Conservation (phyloP, 2,113 vertebrate species). For the Rhombomys opimus region DNA sequence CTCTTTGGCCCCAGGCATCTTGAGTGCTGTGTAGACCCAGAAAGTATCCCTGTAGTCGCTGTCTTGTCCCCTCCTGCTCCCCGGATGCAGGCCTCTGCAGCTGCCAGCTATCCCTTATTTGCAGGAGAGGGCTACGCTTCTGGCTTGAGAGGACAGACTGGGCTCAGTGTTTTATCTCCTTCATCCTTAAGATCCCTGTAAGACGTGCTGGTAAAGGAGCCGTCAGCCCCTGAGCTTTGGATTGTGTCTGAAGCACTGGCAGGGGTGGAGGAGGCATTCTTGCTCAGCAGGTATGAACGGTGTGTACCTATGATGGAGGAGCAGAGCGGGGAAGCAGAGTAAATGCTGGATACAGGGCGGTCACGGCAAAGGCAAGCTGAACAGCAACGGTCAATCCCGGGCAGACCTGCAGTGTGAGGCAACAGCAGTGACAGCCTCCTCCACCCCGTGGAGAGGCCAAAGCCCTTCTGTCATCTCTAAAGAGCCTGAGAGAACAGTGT, state of each 20-base stretch:
- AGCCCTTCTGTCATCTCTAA: neutral
- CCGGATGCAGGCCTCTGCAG: neutral
- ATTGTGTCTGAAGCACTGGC: neutral
- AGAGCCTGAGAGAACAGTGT: neutral
- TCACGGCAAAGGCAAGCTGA: neutral
- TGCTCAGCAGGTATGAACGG: neutral
- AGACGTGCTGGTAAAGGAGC: no score
- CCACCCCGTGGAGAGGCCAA: no score
- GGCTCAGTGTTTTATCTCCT: neutral
- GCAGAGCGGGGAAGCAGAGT: neutral
- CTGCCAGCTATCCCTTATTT: neutral
- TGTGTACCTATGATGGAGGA: neutral
- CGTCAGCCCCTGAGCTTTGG: neutral
- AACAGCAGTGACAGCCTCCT: fast-evolving
- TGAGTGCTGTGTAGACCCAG: neutral
- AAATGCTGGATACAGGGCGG: neutral
- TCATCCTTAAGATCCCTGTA: neutral
- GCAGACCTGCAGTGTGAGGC: neutral
- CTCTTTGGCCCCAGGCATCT: neutral
- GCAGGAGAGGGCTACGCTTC: neutral
- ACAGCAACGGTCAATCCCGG: neutral
- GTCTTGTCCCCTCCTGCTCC: neutral
- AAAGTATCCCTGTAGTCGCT: neutral
- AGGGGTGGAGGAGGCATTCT: neutral
- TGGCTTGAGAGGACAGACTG: neutral